phyloP scores from a whole-genome alignment of 1,140 invertebrate genomes.

The Drosophila serrata region DNA sequence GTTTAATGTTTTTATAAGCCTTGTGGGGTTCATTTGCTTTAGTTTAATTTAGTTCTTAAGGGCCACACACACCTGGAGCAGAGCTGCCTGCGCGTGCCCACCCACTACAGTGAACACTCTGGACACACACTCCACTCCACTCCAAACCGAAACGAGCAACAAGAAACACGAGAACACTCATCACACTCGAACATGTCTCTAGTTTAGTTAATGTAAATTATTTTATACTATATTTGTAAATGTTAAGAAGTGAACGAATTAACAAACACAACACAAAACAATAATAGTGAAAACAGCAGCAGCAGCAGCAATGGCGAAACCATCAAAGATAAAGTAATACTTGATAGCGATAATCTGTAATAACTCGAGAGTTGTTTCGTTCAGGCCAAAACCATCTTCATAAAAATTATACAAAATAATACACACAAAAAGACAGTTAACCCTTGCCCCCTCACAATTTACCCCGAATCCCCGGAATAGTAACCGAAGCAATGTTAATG shows the following conservation, averaged over 20 bases:
- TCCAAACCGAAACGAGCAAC: slow-evolving; percentile 12
- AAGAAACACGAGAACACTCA: slow-evolving; percentile 21
- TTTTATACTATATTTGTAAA: slow-evolving; percentile 74
- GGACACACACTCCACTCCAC: slow-evolving; percentile 17
- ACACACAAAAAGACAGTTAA: slow-evolving; percentile 43
- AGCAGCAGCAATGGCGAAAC: slow-evolving; percentile 26
- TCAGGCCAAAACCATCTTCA: slow-evolving; percentile 63
- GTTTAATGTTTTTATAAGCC: slow-evolving; percentile 41
- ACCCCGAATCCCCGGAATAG: neutral
- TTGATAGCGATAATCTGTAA: slow-evolving; percentile 57
- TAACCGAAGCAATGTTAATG: slow-evolving; percentile 60
- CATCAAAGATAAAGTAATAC: slow-evolving; percentile 32
- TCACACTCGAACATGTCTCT: slow-evolving; percentile 48
- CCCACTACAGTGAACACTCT: slow-evolving; percentile 31
- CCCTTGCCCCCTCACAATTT: neutral
- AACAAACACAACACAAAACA: slow-evolving; percentile 49
- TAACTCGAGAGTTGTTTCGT: slow-evolving; percentile 78
- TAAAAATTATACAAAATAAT: slow-evolving; percentile 1
- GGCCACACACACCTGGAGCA: slow-evolving; percentile 57
- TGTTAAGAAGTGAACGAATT: slow-evolving; percentile 66
- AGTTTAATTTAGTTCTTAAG: slow-evolving; percentile 79
- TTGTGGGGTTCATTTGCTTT: slow-evolving; percentile 52
- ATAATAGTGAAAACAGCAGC: too few species aligned
- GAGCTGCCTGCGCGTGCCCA: slow-evolving; percentile 50
- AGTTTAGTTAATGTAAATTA: slow-evolving; percentile 84